Base-by-base conservation (phyloP, 2,113 vertebrate species). In the Mobula hypostoma region DNA sequence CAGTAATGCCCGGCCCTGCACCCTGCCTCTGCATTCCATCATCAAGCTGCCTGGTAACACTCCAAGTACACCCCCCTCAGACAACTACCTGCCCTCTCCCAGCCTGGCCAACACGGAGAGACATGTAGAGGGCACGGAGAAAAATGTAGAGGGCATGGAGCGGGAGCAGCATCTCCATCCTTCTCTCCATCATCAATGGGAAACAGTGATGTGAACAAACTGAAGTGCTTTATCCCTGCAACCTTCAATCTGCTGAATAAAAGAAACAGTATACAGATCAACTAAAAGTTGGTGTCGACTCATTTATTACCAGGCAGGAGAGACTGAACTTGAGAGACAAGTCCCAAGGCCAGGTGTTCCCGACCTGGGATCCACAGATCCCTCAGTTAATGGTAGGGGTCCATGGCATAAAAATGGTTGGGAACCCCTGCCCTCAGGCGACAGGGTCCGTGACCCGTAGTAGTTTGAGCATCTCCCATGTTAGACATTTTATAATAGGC, bases 41-140 rank as follows among this genome's bases (percentile, higher is more conserved):
- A 93, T 72, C 94, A 95, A 92, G 94, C 95, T 96, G 15, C 95
- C 95, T 0, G 95, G 95, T 0, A 95, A 95, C 66, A 27, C 94
- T 61, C 94, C 95, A 11, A 94, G 58, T 36, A 94, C 56, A 4
- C 27, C 87, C 15, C 80, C 95, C 40, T 94, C 95, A 0, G 96
- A 97, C 94, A 95, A 85, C 91, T 82, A 94, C 1, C 61, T 94
- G 61, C 85, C 90, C 68, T 94, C 63, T 36, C 72, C 94, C 6
- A 68, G 6, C 80, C 94, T 21, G 12, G 12, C 76, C 29, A 17
- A 94, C 95, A 82, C 36, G 56, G 48, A 14, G 95, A 87, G 0
- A 94, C 94, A 68, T 95, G 94, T 27, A 61, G 85, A 56, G 94
- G 7, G 15, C 83, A 61, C n/a, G 63, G 48, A 14, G 95, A 87